phyloP scores from a whole-genome alignment of 2,113 vertebrate genomes.

The Tyrannus savana region DNA sequence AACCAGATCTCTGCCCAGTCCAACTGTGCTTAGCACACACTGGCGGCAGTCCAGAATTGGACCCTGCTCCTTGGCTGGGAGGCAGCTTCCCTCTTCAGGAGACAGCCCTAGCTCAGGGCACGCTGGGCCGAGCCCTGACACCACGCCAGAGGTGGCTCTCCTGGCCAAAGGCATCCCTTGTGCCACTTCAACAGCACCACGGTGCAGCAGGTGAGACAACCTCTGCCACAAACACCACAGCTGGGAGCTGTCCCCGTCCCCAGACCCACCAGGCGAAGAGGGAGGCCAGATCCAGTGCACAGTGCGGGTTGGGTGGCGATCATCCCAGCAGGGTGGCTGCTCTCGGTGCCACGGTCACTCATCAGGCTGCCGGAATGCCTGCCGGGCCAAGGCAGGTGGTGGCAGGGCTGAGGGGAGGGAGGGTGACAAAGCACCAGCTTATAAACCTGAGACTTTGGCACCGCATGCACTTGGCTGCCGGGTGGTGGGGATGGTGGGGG shows the following conservation, averaged over 20 bases:
- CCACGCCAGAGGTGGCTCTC: rapidly evolving
- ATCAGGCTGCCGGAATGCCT: rapidly evolving
- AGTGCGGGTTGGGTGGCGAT: rapidly evolving
- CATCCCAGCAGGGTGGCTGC: rapidly evolving
- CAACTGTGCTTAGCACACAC: not conserved
- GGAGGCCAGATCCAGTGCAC: rapidly evolving
- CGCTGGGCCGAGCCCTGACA: not conserved
- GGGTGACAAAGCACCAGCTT: not conserved
- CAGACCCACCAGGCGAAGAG: not conserved
- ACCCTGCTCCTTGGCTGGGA: not conserved
- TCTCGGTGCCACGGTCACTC: rapidly evolving
- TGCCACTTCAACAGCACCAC: not conserved
- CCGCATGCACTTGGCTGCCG: not conserved
- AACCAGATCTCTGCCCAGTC: not conserved
- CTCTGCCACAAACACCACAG: rapidly evolving
- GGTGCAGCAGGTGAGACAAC: rapidly evolving
- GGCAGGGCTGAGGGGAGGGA: not conserved
- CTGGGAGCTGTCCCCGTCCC: not conserved
- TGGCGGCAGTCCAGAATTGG: not conserved
- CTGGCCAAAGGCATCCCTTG: not conserved
- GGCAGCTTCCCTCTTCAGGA: not conserved
- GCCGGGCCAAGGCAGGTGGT: not conserved
- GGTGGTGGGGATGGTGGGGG: constrained; percentile 54
- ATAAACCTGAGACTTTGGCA: constrained; percentile 16
- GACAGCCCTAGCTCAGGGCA: not conserved